Conservation (phyloP, 2,113 vertebrate species). For the Serinus canaria region DNA sequence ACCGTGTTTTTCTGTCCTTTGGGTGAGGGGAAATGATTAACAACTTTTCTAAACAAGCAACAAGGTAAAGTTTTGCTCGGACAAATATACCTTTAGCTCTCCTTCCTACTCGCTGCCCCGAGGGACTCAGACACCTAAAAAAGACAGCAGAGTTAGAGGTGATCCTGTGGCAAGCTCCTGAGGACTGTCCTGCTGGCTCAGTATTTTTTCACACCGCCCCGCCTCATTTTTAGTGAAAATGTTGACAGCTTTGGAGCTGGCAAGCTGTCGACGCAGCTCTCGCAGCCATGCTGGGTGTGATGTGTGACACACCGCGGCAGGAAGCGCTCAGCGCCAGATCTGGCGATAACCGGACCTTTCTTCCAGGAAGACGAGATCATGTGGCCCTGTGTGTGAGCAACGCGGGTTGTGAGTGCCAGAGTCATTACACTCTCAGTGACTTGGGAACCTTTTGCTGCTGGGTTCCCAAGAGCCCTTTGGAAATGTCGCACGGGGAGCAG, state of each 20-base stretch:
- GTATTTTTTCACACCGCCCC: not conserved
- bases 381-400: not conserved
- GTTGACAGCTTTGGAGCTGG: not conserved
- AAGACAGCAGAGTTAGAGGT: not conserved
- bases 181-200: not conserved
- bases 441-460: not conserved
- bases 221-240: not conserved
- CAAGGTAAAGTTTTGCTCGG: not conserved
- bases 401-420: not conserved
- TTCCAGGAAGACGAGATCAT: slow-evolving; percentile 66
- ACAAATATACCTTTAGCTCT: not conserved
- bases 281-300: not conserved
- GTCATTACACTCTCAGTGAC: not conserved
- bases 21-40: not conserved
- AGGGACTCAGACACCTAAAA: not conserved
- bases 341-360: slow-evolving; percentile 8
- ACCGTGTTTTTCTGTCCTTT: not conserved
- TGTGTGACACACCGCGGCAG: slow-evolving; percentile 38
- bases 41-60: not conserved
- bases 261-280: not conserved
- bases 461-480: not conserved
- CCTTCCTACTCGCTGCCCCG: not conserved
- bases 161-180: not conserved
- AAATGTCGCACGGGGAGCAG: not conserved
- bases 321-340: slow-evolving; percentile 49